Percentiles rank a stretch among this genome's conserved stretches.
phyloP scores from a whole-genome alignment of 1,140 invertebrate genomes.

The Arctopsyche grandis region DNA sequence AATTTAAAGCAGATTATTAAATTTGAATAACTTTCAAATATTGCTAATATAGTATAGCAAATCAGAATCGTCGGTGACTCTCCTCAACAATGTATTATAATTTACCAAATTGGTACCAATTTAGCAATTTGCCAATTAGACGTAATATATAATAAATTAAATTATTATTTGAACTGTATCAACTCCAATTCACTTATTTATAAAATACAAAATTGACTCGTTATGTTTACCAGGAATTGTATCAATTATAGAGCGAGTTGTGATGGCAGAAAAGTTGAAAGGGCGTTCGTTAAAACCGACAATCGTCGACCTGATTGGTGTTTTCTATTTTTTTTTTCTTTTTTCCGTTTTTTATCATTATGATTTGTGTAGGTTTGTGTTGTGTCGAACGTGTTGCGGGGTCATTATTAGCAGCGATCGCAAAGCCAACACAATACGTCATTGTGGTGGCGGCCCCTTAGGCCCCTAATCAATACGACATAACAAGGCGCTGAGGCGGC shows the following conservation, averaged over 20 bases:
- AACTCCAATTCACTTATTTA: too few relatives aligned
- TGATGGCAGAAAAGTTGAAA: neutral
- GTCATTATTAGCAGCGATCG: constrained; percentile 31
- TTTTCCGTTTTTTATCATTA: neutral
- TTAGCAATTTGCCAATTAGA: too few relatives aligned
- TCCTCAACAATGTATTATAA: too few relatives aligned
- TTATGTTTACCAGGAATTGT: neutral
- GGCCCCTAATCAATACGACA: constrained; percentile 49
- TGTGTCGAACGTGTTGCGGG: neutral
- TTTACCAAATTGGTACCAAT: too few relatives aligned
- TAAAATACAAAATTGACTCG: too few relatives aligned
- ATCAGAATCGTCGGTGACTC: too few relatives aligned
- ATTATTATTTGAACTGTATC: too few relatives aligned
- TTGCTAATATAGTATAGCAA: too few relatives aligned
- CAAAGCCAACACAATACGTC: constrained; percentile 47
- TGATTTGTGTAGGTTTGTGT: too few relatives aligned
- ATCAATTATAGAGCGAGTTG: neutral
- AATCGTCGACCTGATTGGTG: neutral
- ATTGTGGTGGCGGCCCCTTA: constrained; percentile 46
- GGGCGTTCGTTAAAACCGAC: neutral
- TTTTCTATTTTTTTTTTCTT: neutral
- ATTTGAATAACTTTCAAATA: too few relatives aligned
- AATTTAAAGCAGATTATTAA: too few relatives aligned
- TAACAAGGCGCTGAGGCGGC: constrained; percentile 21
- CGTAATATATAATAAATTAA: too few relatives aligned